Evolutionary conservation across 2,797 vertebrate species (phyloP).

Genomic region (Lacerta bilineata): DNA sequence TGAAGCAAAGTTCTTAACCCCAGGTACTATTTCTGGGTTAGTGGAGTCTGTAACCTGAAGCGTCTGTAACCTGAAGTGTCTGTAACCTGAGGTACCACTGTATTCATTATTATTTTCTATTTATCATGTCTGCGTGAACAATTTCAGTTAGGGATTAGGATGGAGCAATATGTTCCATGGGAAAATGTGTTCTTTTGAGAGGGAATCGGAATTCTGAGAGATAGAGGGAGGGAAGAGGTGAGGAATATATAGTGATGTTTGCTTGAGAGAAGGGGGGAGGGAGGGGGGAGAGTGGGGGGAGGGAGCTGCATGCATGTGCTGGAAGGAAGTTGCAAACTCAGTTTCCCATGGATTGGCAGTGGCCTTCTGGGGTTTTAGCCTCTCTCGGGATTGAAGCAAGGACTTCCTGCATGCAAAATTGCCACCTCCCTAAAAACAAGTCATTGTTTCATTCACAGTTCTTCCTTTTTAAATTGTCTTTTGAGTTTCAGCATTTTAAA

Average conservation of each 20-base stretch:
- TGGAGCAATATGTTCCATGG: not conserved
- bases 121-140: not conserved
- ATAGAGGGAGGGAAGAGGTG: not conserved
- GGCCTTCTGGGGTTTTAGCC: too few species aligned
- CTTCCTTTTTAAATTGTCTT: slow-evolving; percentile 55
- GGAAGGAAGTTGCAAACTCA: not conserved
- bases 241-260: too few species aligned
- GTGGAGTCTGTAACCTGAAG: too few species aligned
- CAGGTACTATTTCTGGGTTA: too few species aligned
- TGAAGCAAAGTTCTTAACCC: too few species aligned
- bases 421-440: slow-evolving; percentile 63
- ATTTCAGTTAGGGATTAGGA: not conserved
- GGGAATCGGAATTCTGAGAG: not conserved
- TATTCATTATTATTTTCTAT: not conserved
- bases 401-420: too few species aligned
- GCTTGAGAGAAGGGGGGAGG: too few species aligned
- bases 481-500: slow-evolving; percentile 63
- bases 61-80: too few species aligned
- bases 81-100: too few species aligned
- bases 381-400: too few species aligned
- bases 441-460: slow-evolving; percentile 55
- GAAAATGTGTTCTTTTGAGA: not conserved
- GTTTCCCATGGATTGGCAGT: not conserved
- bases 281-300: too few species aligned
- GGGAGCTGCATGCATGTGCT: not conserved